Percentiles rank a stretch among this genome's conserved stretches.
phyloP scores from a whole-genome alignment of 2,888 invertebrate genomes.

The Oscheius onirici region DNA sequence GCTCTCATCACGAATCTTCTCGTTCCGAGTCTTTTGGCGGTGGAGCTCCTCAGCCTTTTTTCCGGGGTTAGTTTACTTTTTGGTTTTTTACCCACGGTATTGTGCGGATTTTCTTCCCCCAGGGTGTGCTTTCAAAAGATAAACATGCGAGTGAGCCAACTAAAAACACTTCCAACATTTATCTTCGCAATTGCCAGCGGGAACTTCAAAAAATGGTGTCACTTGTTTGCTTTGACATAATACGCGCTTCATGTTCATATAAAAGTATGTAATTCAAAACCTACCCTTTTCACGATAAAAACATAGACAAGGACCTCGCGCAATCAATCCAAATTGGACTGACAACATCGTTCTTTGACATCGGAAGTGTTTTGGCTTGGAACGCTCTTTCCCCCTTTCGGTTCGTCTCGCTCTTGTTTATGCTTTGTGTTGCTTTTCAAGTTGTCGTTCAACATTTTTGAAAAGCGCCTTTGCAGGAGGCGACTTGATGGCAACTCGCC shows the following conservation, averaged over 20 bases:
- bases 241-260: constrained; percentile 5
- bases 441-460: background rate
- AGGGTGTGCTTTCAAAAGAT: constrained; percentile 23
- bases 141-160: background rate
- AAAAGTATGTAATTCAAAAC: constrained; percentile 12
- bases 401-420: background rate
- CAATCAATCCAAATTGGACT: constrained; percentile 24
- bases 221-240: constrained; percentile 10
- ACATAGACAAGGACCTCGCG: constrained; percentile 3
- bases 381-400: background rate
- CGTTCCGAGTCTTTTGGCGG: constrained; percentile 38
- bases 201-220: background rate
- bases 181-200: constrained; percentile 3
- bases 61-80: constrained; percentile 37
- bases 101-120: constrained; percentile 1
- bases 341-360: constrained; percentile 23
- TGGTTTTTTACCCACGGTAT: background rate
- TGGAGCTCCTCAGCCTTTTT: constrained; percentile 43
- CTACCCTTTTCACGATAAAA: background rate
- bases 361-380: constrained; percentile 27
- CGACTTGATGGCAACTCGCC: constrained; percentile 67
- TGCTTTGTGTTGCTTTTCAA: constrained; percentile 1
- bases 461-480: constrained; percentile 30
- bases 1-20: constrained; percentile 43
- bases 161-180: constrained; percentile 8